A percentile compares a stretch with the other conserved stretches of the same genome.
phyloP scores from a whole-genome alignment of 2,888 invertebrate genomes.

The Argyresthia albistria region DNA sequence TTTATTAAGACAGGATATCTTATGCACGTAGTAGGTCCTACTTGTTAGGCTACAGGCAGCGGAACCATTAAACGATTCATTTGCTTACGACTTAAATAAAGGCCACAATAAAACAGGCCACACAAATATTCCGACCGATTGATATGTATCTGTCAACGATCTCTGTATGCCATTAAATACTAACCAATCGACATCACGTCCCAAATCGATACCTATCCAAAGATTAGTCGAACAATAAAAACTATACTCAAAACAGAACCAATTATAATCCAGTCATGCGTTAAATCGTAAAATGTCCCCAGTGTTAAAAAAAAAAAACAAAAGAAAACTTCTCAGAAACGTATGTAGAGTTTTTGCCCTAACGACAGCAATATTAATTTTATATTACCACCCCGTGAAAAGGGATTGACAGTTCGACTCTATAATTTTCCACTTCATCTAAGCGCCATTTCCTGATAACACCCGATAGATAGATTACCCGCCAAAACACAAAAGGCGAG shows the following conservation, averaged over 20 bases:
- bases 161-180: constrained; percentile 5
- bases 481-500: constrained; percentile 30
- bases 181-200: constrained; percentile 23
- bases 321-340: constrained; percentile 4
- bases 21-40: too few species aligned
- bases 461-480: constrained; percentile 4
- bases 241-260: constrained; percentile 23
- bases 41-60: too few species aligned
- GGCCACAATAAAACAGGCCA: constrained; percentile 16
- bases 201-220: constrained; percentile 25
- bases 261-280: constrained; percentile 48
- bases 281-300: constrained; percentile 29
- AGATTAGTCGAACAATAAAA: constrained; percentile 19
- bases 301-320: constrained; percentile 1
- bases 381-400: constrained; percentile 58
- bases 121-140: constrained; percentile 28
- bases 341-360: constrained; percentile 11
- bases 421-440: constrained; percentile 69
- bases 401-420: constrained; percentile 59
- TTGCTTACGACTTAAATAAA: too few species aligned
- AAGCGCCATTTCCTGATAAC: constrained; percentile 43
- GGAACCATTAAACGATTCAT: too few species aligned
- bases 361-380: constrained; percentile 52
- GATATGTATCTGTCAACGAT: constrained; percentile 20
- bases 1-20: too few species aligned